These are phyloP conservation scores for Grapholita molesta DNA, from an alignment of 1,140 invertebrate genomes.

Conservation along the genomic window DNA sequence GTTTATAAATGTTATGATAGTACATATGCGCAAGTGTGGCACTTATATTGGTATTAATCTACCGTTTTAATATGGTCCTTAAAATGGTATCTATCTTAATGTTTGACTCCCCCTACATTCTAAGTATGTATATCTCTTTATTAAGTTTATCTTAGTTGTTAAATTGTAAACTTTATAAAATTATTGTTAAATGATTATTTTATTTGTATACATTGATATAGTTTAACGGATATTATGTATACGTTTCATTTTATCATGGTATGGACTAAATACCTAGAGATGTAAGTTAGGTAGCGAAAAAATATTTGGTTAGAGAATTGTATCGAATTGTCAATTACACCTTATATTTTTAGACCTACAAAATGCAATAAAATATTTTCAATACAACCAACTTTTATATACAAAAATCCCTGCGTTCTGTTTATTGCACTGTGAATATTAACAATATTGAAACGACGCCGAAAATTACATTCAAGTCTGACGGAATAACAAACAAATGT, in stretches of 20 bases:
- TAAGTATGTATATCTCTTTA: background rate
- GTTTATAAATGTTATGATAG: too few species aligned
- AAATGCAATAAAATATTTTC: background rate
- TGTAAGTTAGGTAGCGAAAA: background rate
- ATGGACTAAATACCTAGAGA: background rate
- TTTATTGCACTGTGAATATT: too few species aligned
- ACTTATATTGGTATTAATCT: too few species aligned
- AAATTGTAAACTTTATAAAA: background rate
- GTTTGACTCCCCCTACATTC: background rate
- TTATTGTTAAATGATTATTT: background rate
- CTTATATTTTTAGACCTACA: background rate
- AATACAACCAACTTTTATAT: background rate
- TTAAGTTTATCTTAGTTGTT: background rate
- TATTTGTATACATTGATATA: background rate
- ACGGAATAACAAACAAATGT: too few species aligned
- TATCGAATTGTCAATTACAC: background rate
- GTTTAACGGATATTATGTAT: background rate
- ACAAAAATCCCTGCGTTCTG: too few species aligned
- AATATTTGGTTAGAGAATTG: background rate
- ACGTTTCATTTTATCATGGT: background rate
- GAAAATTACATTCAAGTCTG: too few species aligned
- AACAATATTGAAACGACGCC: too few species aligned
- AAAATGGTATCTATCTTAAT: background rate
- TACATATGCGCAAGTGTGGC: too few species aligned
- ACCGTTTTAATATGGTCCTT: background rate